A percentile compares a stretch with the other conserved stretches of the same genome.
phyloP scores from a whole-genome alignment of 2,113 vertebrate genomes.

The Salminus brasiliensis region DNA sequence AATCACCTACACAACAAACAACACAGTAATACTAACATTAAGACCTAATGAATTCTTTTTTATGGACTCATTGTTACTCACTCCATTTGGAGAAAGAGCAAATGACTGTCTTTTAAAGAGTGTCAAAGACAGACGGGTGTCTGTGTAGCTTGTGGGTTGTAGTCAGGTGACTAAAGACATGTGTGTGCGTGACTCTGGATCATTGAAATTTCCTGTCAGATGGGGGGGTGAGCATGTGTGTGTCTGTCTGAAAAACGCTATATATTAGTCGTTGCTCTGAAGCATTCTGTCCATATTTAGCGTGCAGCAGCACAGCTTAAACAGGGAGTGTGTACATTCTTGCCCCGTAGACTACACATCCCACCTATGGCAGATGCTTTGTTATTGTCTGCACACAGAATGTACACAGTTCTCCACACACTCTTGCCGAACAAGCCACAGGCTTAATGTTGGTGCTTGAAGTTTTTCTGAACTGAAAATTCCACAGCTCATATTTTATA shows the following conservation, averaged over 20 bases:
- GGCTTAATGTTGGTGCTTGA: not conserved
- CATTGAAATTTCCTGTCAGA: not conserved
- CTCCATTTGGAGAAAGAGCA: not conserved
- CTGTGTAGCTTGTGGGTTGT: not conserved
- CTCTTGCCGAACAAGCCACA: not conserved
- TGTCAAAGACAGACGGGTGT: not conserved
- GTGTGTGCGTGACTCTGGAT: constrained; percentile 25
- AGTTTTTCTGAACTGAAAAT: not conserved
- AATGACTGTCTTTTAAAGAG: not conserved
- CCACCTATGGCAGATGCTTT: constrained; percentile 24
- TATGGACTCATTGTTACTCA: not conserved
- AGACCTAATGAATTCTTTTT: not conserved
- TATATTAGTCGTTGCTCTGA: constrained; percentile 18
- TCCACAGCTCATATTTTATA: not conserved
- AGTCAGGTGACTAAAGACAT: constrained; percentile 3
- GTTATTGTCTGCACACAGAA: constrained; percentile 44
- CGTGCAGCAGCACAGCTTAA: constrained; percentile 17
- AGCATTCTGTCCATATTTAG: constrained; percentile 38
- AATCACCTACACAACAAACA: not conserved
- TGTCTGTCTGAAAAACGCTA: not conserved
- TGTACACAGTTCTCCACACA: not conserved
- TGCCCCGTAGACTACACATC: constrained; percentile 47
- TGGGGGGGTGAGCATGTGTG: not conserved
- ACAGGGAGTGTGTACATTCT: constrained; percentile 39
- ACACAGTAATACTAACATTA: not conserved